A percentile compares a stretch with the other conserved stretches of the same genome.
Conservation (phyloP, 1,140 invertebrate genomes). For the Thrips palmi region DNA sequence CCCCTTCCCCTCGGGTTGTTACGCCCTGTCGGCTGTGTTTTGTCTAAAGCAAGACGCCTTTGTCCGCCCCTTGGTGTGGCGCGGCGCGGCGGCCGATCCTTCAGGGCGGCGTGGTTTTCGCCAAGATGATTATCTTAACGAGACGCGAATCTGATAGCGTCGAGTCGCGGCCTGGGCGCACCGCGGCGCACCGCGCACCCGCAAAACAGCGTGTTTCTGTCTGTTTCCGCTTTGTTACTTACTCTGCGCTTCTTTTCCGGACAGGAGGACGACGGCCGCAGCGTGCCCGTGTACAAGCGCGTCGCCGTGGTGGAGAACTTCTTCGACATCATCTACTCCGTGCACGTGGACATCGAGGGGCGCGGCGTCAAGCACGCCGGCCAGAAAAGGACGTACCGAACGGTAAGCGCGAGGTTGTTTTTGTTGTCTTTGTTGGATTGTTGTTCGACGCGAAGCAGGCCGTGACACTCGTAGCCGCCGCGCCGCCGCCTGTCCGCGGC, state of each 20-base stretch:
- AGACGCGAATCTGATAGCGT: not conserved
- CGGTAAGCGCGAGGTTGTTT: constrained; percentile 46
- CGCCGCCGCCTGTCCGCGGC: too few relatives aligned
- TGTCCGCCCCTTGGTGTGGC: too few relatives aligned
- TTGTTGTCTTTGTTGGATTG: constrained; percentile 10
- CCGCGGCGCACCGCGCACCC: not conserved
- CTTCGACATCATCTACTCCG: constrained; percentile 90
- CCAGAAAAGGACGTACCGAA: constrained; percentile 88
- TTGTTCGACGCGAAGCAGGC: too few relatives aligned
- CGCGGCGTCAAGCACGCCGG: constrained; percentile 78
- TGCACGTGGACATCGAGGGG: constrained; percentile 81
- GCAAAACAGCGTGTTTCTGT: not conserved
- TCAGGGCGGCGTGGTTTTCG: too few relatives aligned
- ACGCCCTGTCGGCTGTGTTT: too few relatives aligned
- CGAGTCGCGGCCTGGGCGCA: not conserved
- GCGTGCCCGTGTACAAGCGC: constrained; percentile 51
- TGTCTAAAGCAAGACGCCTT: too few relatives aligned
- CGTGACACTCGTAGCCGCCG: too few relatives aligned
- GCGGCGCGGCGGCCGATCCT: too few relatives aligned
- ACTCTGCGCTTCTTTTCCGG: not conserved
- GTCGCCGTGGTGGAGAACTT: constrained; percentile 93
- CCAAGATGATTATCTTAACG: too few relatives aligned
- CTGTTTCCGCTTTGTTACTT: too few relatives aligned
- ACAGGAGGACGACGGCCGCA: constrained; percentile 2
- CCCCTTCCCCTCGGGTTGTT: too few relatives aligned